These are phyloP conservation scores for Aleadryas rufinucha DNA, from an alignment of 2,113 vertebrate genomes.

Conservation along the genomic window DNA sequence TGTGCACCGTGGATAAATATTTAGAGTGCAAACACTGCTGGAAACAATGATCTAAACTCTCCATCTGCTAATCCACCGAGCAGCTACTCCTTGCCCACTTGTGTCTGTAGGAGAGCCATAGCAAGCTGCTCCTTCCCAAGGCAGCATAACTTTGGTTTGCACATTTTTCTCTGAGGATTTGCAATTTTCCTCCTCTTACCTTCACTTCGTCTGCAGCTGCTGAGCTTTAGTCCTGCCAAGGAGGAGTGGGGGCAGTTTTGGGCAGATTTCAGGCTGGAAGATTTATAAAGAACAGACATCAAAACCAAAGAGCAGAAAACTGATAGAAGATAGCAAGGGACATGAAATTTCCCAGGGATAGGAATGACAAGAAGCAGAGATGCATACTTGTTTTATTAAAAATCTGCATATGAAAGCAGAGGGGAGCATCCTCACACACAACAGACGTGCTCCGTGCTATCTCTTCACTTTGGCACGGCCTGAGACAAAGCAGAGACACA, in stretches of 20 bases:
- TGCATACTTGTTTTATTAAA: not conserved
- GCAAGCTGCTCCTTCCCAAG: not conserved
- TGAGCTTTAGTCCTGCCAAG: not conserved
- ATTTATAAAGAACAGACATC: constrained; percentile 19
- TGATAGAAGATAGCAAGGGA: not conserved
- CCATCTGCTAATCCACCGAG: constrained; percentile 33
- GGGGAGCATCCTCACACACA: not conserved
- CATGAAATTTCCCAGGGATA: not conserved
- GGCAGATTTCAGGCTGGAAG: not conserved
- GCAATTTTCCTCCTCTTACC: not conserved
- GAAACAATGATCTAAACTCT: constrained; percentile 22
- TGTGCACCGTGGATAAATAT: not conserved
- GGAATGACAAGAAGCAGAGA: constrained; percentile 45
- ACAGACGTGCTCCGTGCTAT: not conserved
- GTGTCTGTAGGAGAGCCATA: not conserved
- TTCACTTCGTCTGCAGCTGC: not conserved
- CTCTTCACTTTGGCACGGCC: not conserved
- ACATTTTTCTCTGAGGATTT: not conserved
- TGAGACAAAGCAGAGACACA: not conserved
- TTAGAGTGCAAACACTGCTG: not conserved
- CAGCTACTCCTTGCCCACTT: not conserved
- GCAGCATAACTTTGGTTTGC: not conserved
- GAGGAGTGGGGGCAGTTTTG: not conserved
- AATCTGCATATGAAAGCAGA: constrained; percentile 1
- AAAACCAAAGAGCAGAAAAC: constrained; percentile 29